Evolutionary conservation across 2,113 vertebrate genomes (phyloP).

Genomic region (Cyanocitta stelleri): DNA sequence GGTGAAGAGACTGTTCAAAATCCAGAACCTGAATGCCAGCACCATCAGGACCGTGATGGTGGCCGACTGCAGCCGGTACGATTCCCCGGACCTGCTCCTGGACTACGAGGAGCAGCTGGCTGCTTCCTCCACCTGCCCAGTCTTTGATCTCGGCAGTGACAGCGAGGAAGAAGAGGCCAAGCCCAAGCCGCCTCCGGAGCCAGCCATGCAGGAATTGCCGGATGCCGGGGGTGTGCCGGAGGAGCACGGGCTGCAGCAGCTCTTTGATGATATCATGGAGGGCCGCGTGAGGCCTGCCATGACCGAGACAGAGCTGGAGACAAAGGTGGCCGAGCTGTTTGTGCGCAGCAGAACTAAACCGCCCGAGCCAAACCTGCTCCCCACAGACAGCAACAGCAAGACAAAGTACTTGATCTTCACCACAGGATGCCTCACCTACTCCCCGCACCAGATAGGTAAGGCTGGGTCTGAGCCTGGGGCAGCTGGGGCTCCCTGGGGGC

Average conservation of each 20-base stretch:
- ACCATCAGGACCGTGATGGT: slow-evolving; percentile 96
- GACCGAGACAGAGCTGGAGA: slow-evolving; percentile 78
- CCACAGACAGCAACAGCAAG: slow-evolving; percentile 57
- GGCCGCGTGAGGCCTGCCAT: slow-evolving; percentile 51
- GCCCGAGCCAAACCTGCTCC: slow-evolving; percentile 62
- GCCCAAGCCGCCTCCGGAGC: not conserved
- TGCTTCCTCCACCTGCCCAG: slow-evolving; percentile 55
- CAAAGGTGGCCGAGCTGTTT: slow-evolving; percentile 83
- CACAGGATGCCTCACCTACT: slow-evolving; percentile 95
- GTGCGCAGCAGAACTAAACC: slow-evolving; percentile 79
- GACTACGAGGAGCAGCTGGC: slow-evolving; percentile 76
- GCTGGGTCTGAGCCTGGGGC: not conserved
- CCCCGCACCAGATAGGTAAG: slow-evolving; percentile 95
- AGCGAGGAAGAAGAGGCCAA: slow-evolving; percentile 73
- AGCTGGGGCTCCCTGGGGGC: not conserved
- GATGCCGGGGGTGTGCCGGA: not conserved
- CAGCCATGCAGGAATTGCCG: not conserved
- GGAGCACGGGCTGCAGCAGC: slow-evolving; percentile 61
- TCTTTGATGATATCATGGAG: slow-evolving; percentile 63
- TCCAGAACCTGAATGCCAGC: slow-evolving; percentile 97
- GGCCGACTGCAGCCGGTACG: slow-evolving; percentile 87
- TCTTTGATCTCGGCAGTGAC: slow-evolving; percentile 79
- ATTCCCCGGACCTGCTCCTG: slow-evolving; percentile 84
- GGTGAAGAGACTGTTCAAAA: slow-evolving; percentile 96
- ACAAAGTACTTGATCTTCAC: slow-evolving; percentile 95